Evolutionary conservation across 2,797 vertebrate species (phyloP).

Genomic region (Brachymystax lenok): DNA sequence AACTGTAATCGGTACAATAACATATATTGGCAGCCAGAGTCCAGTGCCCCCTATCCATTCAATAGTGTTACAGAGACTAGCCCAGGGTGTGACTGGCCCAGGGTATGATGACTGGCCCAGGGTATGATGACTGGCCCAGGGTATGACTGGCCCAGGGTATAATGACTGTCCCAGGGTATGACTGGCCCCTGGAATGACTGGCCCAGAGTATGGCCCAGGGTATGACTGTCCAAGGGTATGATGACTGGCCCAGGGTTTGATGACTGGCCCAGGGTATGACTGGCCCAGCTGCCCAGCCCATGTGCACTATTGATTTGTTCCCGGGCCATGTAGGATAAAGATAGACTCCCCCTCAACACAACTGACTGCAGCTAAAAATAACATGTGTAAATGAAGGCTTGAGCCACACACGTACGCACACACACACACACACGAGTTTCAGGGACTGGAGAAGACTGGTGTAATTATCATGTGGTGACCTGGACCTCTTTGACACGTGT

Average conservation of each 20-base stretch:
- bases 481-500: slow-evolving; percentile 26
- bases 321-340: slow-evolving; percentile 64
- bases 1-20: background rate
- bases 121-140: slow-evolving; percentile 39
- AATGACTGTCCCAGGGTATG: slow-evolving; percentile 46
- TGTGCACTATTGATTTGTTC: slow-evolving; percentile 66
- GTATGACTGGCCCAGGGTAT: slow-evolving; percentile 5
- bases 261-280: background rate
- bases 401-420: slow-evolving; percentile 27
- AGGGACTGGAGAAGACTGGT: slow-evolving; percentile 27
- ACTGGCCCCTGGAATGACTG: slow-evolving; percentile 13
- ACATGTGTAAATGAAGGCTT: slow-evolving; percentile 55
- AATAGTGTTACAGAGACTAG: slow-evolving; percentile 45
- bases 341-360: slow-evolving; percentile 46
- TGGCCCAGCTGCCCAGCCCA: background rate
- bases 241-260: too few species aligned
- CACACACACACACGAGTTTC: slow-evolving; percentile 25
- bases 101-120: background rate
- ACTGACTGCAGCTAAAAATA: slow-evolving; percentile 59
- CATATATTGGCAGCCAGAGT: slow-evolving; percentile 27
- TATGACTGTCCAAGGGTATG: too few species aligned
- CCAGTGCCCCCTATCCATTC: background rate
- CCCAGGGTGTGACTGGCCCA: slow-evolving; percentile 45
- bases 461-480: slow-evolving; percentile 38
- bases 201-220: slow-evolving; percentile 37